Evolutionary conservation across 2,113 vertebrate genomes (phyloP).

Genomic region (Pyrgilauda ruficollis): DNA sequence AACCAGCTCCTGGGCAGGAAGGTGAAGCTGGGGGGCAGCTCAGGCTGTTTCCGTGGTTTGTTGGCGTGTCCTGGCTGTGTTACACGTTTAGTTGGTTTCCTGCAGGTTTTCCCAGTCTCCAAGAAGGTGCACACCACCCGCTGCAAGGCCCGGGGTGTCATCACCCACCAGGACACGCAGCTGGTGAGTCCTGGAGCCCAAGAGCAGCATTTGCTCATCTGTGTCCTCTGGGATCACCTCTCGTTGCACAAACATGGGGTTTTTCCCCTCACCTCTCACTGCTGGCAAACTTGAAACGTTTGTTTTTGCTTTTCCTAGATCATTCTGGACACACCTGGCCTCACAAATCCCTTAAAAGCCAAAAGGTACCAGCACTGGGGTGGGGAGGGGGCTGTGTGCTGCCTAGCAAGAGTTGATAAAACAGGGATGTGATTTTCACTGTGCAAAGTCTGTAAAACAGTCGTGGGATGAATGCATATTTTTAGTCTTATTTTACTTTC

Average conservation of each 20-base stretch:
- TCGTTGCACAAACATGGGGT: fast-evolving
- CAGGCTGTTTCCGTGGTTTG: neutral
- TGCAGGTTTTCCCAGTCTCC: constrained; percentile 92
- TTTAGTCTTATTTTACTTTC: neutral
- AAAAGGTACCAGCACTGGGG: constrained; percentile 75
- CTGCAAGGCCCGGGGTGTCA: constrained; percentile 79
- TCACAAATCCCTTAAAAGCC: constrained; percentile 81
- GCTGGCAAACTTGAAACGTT: neutral
- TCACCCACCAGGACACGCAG: constrained; percentile 84
- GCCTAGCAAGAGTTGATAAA: fast-evolving
- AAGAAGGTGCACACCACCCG: constrained; percentile 94
- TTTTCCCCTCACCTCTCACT: neutral
- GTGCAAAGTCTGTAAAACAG: neutral
- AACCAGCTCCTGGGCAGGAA: constrained; percentile 93
- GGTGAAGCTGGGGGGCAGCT: constrained; percentile 58
- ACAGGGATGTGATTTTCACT: neutral
- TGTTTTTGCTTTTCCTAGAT: constrained; percentile 73
- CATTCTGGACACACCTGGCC: constrained; percentile 92
- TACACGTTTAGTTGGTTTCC: fast-evolving
- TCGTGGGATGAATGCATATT: fast-evolving
- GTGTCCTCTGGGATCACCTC: fast-evolving
- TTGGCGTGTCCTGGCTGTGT: neutral
- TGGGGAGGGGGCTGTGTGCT: neutral
- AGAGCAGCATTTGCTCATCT: neutral
- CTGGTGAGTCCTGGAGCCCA: constrained; percentile 72